These are phyloP conservation scores for Sebastiscus tertius DNA, from an alignment of 2,797 vertebrate species.

Conservation along the genomic window DNA sequence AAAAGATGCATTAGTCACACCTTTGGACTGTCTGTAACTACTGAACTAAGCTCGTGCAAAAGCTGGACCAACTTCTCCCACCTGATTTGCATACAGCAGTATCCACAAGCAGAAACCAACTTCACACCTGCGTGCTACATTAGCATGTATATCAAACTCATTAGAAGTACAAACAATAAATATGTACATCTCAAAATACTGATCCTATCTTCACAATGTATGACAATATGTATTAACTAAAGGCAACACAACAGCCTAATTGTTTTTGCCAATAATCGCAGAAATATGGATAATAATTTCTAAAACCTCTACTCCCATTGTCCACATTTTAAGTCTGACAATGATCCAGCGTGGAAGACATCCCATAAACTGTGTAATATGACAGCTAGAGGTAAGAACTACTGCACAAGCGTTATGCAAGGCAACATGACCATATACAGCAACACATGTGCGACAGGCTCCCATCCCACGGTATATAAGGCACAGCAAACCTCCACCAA, in stretches of 20 bases:
- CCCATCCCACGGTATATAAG: slow-evolving; percentile 69
- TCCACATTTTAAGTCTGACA: not conserved
- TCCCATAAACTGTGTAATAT: slow-evolving; percentile 27
- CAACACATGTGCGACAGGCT: slow-evolving; percentile 36
- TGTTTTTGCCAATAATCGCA: not conserved
- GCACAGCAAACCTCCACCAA: slow-evolving; percentile 23
- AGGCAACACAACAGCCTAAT: not conserved
- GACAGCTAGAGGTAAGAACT: slow-evolving; percentile 43
- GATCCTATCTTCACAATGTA: not conserved
- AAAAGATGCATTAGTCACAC: slow-evolving; percentile 66
- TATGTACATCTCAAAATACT: not conserved
- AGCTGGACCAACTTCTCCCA: slow-evolving; percentile 6
- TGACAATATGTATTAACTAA: not conserved
- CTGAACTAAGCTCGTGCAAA: slow-evolving; percentile 1
- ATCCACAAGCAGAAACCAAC: not conserved
- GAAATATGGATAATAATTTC: not conserved
- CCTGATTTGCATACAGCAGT: not conserved
- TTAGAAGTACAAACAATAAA: not conserved
- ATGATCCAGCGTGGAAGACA: slow-evolving; percentile 6
- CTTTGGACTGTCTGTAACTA: slow-evolving; percentile 51
- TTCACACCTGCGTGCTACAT: not conserved
- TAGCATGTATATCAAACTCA: not conserved
- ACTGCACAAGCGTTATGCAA: slow-evolving; percentile 32
- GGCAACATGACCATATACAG: slow-evolving; percentile 77
- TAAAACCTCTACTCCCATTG: not conserved